phyloP scores from a whole-genome alignment of 2,797 vertebrate species.

The Rhyacichthys aspro region DNA sequence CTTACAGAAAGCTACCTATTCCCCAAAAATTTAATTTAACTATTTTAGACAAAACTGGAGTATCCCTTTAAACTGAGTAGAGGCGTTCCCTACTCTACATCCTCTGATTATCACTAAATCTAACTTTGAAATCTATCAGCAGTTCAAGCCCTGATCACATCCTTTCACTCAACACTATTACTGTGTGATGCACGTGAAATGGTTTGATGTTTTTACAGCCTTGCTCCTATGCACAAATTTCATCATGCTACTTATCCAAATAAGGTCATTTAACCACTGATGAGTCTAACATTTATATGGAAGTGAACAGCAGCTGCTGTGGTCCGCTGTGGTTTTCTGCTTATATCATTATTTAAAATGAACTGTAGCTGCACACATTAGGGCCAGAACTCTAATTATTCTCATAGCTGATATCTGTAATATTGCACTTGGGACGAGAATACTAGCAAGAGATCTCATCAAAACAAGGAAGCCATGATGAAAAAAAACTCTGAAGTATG shows the following conservation, averaged over 20 bases:
- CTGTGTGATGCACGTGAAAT: not conserved
- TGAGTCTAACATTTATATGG: conserved; percentile 13
- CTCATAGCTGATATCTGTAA: not conserved
- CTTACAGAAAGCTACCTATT: no score
- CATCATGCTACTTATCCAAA: conserved; percentile 7
- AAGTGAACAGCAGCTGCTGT: not conserved
- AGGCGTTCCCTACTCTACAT: no score
- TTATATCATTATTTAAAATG: conserved; percentile 7
- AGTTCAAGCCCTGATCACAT: no score
- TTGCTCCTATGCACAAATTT: not conserved
- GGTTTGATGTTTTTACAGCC: conserved; percentile 1
- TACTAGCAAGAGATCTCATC: not conserved
- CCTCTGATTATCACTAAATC: no score
- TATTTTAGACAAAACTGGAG: no score
- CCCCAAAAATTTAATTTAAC: no score
- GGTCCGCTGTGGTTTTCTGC: not conserved
- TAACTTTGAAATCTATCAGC: no score
- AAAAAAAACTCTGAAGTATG: no score
- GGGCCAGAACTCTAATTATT: not conserved
- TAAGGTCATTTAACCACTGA: conserved; percentile 5
- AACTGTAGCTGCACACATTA: not conserved
- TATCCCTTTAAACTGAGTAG: no score
- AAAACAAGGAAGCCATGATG: not conserved
- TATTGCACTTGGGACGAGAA: not conserved
- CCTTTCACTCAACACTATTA: not conserved